Evolutionary conservation across 2,888 invertebrate genomes (phyloP).

Genomic region (Calliopum simillimum): DNA sequence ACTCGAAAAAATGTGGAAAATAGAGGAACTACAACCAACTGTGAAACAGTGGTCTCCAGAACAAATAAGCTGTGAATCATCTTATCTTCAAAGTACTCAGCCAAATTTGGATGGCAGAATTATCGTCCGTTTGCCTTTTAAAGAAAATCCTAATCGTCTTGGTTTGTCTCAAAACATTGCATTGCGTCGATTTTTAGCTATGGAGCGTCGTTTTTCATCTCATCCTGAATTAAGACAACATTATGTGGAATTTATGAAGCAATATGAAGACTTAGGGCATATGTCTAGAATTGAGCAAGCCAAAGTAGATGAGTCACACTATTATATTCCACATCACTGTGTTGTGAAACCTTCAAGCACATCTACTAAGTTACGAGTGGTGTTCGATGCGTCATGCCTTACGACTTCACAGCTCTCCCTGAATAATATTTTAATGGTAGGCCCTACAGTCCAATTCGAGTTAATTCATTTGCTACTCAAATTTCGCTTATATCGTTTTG

Average conservation of each 20-base stretch:
- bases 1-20: too few species aligned
- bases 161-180: background rate
- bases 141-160: too few species aligned
- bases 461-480: background rate
- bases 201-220: background rate
- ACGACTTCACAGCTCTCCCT: too few species aligned
- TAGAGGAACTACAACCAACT: too few species aligned
- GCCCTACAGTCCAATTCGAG: too few species aligned
- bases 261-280: background rate
- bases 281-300: background rate
- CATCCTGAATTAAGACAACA: background rate
- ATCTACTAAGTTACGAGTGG: background rate
- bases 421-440: too few species aligned
- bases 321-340: background rate
- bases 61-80: too few species aligned
- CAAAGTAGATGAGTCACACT: background rate
- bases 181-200: conserved; percentile 2
- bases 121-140: too few species aligned
- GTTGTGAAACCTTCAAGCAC: background rate
- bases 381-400: too few species aligned
- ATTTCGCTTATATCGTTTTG: background rate
- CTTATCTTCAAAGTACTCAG: too few species aligned
- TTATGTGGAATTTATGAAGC: background rate
- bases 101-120: too few species aligned
- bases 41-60: too few species aligned